These are phyloP conservation scores for Ophiodon elongatus DNA, from an alignment of 2,113 vertebrate species.

Conservation along the genomic window DNA sequence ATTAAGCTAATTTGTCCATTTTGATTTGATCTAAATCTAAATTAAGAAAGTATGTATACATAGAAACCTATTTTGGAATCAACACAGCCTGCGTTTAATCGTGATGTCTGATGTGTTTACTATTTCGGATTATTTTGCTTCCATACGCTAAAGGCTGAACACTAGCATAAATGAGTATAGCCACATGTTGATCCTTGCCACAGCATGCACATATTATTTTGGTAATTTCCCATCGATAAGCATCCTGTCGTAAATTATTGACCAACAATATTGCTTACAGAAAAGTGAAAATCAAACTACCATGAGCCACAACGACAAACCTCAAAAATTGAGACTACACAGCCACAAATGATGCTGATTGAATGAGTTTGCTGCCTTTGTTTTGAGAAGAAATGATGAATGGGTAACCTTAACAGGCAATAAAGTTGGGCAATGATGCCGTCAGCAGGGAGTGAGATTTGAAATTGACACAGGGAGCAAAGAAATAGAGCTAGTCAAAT, in stretches of 20 bases:
- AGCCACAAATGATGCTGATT: slow-evolving; percentile 20
- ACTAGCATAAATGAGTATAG: not conserved
- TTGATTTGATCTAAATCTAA: not conserved
- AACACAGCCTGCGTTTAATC: not conserved
- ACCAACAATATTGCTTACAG: not conserved
- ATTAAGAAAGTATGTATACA: not conserved
- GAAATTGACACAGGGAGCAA: slow-evolving; percentile 1
- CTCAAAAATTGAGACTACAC: not conserved
- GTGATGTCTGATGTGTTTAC: not conserved
- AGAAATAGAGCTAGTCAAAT: slow-evolving; percentile 18
- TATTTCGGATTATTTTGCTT: not conserved
- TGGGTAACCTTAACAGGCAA: slow-evolving; percentile 24
- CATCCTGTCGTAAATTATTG: not conserved
- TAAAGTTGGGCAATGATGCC: slow-evolving; percentile 35
- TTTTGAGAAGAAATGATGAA: slow-evolving; percentile 27
- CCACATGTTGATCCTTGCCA: not conserved
- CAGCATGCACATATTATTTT: not conserved
- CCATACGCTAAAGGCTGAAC: not conserved
- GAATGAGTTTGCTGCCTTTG: slow-evolving; percentile 18
- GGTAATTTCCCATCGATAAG: not conserved
- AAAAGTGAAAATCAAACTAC: not conserved
- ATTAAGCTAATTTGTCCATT: not conserved
- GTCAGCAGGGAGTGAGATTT: slow-evolving; percentile 8
- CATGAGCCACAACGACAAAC: not conserved
- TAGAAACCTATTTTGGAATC: not conserved